Evolutionary conservation across 2,797 vertebrate species (phyloP).

Genomic region (Sebastes glaucus): DNA sequence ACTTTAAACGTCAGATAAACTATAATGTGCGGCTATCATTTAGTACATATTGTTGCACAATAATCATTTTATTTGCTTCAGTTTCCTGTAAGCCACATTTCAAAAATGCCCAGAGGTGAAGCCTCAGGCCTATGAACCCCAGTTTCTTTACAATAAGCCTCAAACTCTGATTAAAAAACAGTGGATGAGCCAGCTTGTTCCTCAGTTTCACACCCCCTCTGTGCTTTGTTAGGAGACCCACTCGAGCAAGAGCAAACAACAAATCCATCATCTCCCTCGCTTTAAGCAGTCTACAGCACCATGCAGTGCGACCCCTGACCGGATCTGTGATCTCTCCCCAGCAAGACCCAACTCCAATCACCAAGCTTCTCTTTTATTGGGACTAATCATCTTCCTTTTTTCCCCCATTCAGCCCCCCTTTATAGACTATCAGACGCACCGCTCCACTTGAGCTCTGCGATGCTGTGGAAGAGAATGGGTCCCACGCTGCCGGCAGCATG

Average conservation of each 20-base stretch:
- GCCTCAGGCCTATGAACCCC: neutral
- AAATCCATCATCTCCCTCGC: conserved; percentile 61
- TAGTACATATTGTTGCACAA: neutral
- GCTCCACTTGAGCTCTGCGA: conserved; percentile 93
- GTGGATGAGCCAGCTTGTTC: conserved; percentile 21
- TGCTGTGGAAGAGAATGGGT: conserved; percentile 90
- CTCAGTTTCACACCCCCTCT: conserved; percentile 40
- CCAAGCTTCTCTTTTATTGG: conserved; percentile 26
- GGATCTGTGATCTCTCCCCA: conserved; percentile 30
- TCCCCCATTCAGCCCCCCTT: neutral
- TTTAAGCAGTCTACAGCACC: conserved; percentile 27
- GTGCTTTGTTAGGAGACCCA: conserved; percentile 52
- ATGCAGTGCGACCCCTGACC: conserved; percentile 39
- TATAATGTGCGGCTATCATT: neutral
- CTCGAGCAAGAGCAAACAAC: conserved; percentile 57
- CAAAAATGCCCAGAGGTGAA: neutral
- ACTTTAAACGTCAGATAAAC: neutral
- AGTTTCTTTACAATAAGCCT: conserved; percentile 4
- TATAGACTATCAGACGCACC: conserved; percentile 76
- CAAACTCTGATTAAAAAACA: conserved; percentile 27
- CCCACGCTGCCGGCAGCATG: conserved; percentile 90
- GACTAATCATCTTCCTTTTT: conserved; percentile 30
- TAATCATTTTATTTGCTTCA: neutral
- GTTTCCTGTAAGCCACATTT: neutral
- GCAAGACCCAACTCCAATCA: conserved; percentile 28